Base-by-base conservation (phyloP, 1,140 invertebrate species). In the Aphaenogaster floridana region DNA sequence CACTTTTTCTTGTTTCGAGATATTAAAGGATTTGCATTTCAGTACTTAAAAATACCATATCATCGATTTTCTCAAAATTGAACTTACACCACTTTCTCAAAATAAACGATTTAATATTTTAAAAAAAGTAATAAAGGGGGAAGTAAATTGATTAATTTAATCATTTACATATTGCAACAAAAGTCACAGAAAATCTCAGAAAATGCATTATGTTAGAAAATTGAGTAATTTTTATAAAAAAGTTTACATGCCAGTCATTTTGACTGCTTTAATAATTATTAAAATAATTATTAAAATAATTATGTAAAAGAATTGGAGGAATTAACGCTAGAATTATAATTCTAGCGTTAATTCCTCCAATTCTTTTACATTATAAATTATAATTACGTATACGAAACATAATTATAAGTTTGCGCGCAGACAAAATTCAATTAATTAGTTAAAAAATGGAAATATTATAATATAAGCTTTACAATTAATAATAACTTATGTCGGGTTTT, bases 141-240 rank as follows among this genome's bases (percentile, higher is more conserved):
- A 59, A 61, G 0, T 34, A 59, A 28, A 61, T 28, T 4, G 50
- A 61, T 61, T 7, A 61, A 61, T 61, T 28, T 28, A 34, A 28
- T 61, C 34, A 39, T 2, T 0, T n/a, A 64, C 28, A 28, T 64
- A 36, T n/a, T 50, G 48, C 6, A 2, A 17, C 15, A 39, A 8
- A 28, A 59, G 61, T 64, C 13, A 36, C 13, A 5, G 15, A 36
- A 63, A 63, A 36, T 15, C 3, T 8, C 9, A 1, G 57, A 28
- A 59, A 59, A 59, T 28, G 1, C 6, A 28, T 3, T 9, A 28
- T 28, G 9, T 59, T 28, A 9, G 3, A 28, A 0, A 59, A 8
- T 28, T 59, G 21, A 59, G 11, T 61, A 61, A 64, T 39, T 64
- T 64, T 64, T 9, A 64, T 21, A 59, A 64, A 36, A 64, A 64